Percentiles rank a stretch among this genome's conserved stretches.
These are phyloP conservation scores for Aratinga solstitialis DNA, from an alignment of 2,797 vertebrate genomes.

Conservation along the genomic window DNA sequence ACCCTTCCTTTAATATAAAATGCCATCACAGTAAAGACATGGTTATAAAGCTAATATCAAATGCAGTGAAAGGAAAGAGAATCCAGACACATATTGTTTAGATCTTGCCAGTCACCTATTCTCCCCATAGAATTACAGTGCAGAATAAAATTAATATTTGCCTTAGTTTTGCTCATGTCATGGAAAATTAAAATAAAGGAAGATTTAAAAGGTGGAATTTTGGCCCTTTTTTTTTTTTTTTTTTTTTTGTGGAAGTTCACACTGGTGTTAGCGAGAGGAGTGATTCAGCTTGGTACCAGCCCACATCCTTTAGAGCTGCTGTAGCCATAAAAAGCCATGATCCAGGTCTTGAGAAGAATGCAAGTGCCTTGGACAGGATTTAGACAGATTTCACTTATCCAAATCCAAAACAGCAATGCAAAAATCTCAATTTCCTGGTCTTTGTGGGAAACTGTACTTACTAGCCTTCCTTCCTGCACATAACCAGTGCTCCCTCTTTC, in stretches of 20 bases:
- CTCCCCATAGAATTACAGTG: background rate
- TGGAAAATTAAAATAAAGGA: background rate
- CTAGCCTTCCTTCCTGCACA: background rate
- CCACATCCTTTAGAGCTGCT: background rate
- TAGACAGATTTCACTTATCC: background rate
- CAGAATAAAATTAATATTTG: background rate
- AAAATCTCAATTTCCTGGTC: background rate
- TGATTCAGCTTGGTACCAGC: background rate
- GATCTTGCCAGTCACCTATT: background rate
- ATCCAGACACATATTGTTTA: background rate
- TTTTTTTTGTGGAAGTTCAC: background rate
- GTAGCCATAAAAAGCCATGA: background rate
- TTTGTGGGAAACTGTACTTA: background rate
- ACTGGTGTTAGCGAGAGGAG: background rate
- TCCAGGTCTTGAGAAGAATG: background rate
- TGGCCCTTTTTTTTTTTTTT: background rate
- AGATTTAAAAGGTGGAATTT: background rate
- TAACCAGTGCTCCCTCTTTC: background rate
- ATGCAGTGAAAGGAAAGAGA: background rate
- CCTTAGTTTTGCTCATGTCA: background rate
- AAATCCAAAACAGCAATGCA: background rate
- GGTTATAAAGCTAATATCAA: conserved; percentile 28
- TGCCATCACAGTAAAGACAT: conserved; percentile 3
- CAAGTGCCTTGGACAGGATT: background rate
- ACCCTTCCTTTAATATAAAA: conserved; percentile 60